phyloP scores from a whole-genome alignment of 2,888 invertebrate genomes.

The Drosophila hamatofila region DNA sequence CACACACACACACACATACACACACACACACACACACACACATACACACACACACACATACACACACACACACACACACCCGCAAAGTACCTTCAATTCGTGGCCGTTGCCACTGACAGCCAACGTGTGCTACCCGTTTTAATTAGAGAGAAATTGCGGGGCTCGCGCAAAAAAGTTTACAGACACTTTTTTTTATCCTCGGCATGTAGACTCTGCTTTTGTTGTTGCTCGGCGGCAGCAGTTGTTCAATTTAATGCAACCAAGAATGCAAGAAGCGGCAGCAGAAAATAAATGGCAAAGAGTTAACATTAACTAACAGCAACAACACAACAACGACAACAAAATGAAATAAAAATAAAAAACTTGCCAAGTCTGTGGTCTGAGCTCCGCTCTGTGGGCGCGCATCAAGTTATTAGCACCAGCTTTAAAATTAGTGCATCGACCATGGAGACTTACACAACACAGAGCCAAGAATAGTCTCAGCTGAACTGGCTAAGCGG shows the following conservation, averaged over 20 bases:
- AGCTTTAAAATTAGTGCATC: slow-evolving; percentile 7
- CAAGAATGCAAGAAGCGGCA: neutral
- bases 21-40: neutral
- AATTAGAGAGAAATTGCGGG: slow-evolving; percentile 56
- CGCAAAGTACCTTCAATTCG: neutral
- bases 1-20: neutral
- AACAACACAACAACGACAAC: neutral
- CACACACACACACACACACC: neutral
- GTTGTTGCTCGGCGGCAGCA: slow-evolving; percentile 40
- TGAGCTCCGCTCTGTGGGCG: neutral
- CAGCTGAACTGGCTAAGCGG: neutral
- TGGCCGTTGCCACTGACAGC: slow-evolving; percentile 27
- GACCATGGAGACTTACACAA: neutral
- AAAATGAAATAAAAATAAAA: neutral
- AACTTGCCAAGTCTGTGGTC: slow-evolving; percentile 40
- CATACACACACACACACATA: neutral
- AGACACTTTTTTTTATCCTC: slow-evolving; percentile 43
- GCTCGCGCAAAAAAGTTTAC: slow-evolving; percentile 58
- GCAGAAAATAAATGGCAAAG: slow-evolving; percentile 19
- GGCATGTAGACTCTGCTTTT: slow-evolving; percentile 16
- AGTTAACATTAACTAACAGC: slow-evolving; percentile 1
- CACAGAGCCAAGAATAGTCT: neutral
- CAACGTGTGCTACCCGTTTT: slow-evolving; percentile 52
- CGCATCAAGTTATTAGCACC: slow-evolving; percentile 20
- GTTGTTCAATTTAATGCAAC: slow-evolving; percentile 64